Base-by-base conservation (phyloP, 2,888 invertebrate species). In the Acanthopleura granulata region DNA sequence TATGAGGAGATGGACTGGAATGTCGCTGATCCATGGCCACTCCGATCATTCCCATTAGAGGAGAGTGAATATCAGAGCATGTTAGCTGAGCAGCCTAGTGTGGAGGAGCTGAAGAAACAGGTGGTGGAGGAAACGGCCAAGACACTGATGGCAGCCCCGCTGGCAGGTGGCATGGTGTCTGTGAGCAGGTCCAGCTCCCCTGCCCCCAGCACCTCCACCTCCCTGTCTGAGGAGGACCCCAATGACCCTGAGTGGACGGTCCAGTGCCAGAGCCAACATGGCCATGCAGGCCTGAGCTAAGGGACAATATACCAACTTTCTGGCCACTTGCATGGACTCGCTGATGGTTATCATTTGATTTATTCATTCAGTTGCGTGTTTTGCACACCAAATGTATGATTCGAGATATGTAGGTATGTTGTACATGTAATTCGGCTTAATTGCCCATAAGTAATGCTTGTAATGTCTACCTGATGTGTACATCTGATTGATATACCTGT, bases 211-310 rank as follows among this genome's bases (percentile, higher is more conserved):
- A 79, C 78, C n/a, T 80, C 82, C n/a, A 83, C 85, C 0, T 78
- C 80, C 1, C 61, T 80, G 0, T 79, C 79, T 29, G 86, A 85
- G 16, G 86, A 87, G 69, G 85, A 86, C 73, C 82, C 86, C 0
- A 84, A 87, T 76, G 89, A 89, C 75, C 88, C 89, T 0, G 89
- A 89, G 74, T 89, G 89, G 89, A 85, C 83, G 9, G 81, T 82
- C 4, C 27, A 29, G 16, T 29, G 69, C 25, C 16, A 69, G 25
- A 69, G 4, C 18, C 69, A 57, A 12, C 57, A 57, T 4, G 22
- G n/a, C 22, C 57, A 3, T n/a, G 12, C 57, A 57, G 57, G 57
- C 22, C 57, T 57, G 18, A 22, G 18, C 12, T 57, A 57, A 12
- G 9, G 4, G 40, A 40, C 40, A 40, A 40, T 40, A 40, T 9